Evolutionary conservation across 2,797 vertebrate species (phyloP).

Genomic region (Phrynocephalus guinanensis): DNA sequence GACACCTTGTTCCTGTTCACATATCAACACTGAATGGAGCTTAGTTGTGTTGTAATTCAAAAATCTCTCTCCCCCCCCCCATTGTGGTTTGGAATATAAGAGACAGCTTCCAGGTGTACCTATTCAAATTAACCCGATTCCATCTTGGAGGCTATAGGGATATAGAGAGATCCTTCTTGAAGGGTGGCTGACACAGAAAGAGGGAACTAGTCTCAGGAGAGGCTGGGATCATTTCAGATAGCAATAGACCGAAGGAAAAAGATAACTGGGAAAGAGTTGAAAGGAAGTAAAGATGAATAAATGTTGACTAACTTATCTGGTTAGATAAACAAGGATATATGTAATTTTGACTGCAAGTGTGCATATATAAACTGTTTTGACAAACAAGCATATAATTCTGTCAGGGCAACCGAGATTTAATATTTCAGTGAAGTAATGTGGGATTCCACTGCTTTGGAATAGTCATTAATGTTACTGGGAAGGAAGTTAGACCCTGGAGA

Average conservation of each 20-base stretch:
- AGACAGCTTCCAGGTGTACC: not conserved
- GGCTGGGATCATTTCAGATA: not conserved
- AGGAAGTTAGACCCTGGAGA: not conserved
- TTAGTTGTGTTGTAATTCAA: not conserved
- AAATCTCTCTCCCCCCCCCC: too few species aligned
- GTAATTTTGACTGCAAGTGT: slow-evolving; percentile 17
- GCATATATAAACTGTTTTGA: not conserved
- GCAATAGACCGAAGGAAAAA: not conserved
- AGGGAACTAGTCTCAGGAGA: not conserved
- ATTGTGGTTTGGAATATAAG: not conserved
- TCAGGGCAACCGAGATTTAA: not conserved
- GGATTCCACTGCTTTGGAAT: not conserved
- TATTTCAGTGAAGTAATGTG: slow-evolving; percentile 4
- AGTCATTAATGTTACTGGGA: slow-evolving; percentile 13
- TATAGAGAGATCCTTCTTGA: not conserved
- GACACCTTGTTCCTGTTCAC: not conserved
- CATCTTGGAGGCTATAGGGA: too few species aligned
- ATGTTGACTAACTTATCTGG: slow-evolving; percentile 8
- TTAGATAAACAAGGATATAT: slow-evolving; percentile 22
- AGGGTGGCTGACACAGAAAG: not conserved
- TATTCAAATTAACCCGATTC: not conserved
- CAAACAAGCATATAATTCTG: slow-evolving; percentile 22
- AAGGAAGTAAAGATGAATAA: slow-evolving; percentile 7
- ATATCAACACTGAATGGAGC: not conserved
- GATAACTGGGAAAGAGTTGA: not conserved